These are phyloP conservation scores for Drosophila robusta DNA, from an alignment of 2,888 invertebrate genomes.

Conservation along the genomic window DNA sequence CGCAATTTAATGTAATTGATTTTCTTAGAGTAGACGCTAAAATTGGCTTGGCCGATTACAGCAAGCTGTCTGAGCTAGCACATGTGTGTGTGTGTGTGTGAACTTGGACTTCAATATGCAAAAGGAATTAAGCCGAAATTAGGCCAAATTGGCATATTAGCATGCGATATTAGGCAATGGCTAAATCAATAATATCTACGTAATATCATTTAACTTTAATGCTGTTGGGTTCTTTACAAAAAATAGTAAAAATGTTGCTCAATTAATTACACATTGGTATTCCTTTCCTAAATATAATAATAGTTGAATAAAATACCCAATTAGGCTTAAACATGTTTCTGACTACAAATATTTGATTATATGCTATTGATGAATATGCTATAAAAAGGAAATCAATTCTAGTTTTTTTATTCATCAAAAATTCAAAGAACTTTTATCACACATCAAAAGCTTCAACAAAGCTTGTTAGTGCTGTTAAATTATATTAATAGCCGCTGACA, in stretches of 20 bases:
- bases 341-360: background rate
- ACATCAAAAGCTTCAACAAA: background rate
- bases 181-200: constrained; percentile 1
- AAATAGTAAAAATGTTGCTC: background rate
- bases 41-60: constrained; percentile 31
- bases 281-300: too few species aligned
- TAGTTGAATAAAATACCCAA: too few species aligned
- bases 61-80: constrained; percentile 20
- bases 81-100: background rate
- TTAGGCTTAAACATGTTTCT: background rate
- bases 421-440: background rate
- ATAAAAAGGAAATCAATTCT: background rate
- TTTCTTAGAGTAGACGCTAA: constrained; percentile 29
- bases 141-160: constrained; percentile 17
- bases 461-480: constrained; percentile 2
- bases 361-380: background rate
- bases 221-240: background rate
- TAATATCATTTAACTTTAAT: too few species aligned
- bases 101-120: background rate
- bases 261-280: too few species aligned
- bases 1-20: constrained; percentile 61
- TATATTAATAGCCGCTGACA: constrained; percentile 14
- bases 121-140: constrained; percentile 30
- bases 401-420: background rate
- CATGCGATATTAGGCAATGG: background rate